phyloP scores from a whole-genome alignment of 2,113 vertebrate genomes.

The Microcebus lehilahytsara region DNA sequence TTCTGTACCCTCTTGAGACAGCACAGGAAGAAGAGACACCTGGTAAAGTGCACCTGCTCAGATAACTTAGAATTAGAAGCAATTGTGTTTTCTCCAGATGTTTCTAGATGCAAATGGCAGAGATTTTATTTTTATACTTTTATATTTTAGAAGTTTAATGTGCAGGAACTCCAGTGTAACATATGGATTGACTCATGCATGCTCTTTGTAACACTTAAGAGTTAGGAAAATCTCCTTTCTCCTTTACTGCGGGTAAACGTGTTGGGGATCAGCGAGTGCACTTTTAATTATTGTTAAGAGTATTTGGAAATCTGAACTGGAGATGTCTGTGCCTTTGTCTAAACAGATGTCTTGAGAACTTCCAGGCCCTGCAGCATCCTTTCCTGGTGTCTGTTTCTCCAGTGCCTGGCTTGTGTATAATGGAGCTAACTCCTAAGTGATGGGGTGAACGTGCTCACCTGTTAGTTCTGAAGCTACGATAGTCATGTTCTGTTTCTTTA shows the following conservation, averaged over 20 bases:
- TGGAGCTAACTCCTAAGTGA: not conserved
- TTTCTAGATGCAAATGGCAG: conserved; percentile 38
- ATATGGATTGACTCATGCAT: not conserved
- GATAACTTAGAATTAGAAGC: not conserved
- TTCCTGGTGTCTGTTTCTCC: not conserved
- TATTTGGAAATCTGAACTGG: not conserved
- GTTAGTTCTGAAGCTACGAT: not conserved
- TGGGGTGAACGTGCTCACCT: not conserved
- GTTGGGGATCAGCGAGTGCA: not conserved
- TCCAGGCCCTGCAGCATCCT: not conserved
- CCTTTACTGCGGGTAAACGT: not conserved
- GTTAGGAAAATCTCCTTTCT: not conserved
- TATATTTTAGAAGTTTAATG: conserved; percentile 49
- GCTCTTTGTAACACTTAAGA: not conserved
- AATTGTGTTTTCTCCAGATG: not conserved
- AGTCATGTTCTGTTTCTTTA: not conserved
- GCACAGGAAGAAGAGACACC: not conserved
- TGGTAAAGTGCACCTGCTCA: not conserved
- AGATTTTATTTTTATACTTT: conserved; percentile 64
- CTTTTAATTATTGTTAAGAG: not conserved
- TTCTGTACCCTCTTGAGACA: not conserved
- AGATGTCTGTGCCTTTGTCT: not conserved
- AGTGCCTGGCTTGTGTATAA: not conserved
- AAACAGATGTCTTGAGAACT: not conserved
- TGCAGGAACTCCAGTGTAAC: not conserved